Base-by-base conservation (phyloP, 2,113 vertebrate species). In the Tichodroma muraria region DNA sequence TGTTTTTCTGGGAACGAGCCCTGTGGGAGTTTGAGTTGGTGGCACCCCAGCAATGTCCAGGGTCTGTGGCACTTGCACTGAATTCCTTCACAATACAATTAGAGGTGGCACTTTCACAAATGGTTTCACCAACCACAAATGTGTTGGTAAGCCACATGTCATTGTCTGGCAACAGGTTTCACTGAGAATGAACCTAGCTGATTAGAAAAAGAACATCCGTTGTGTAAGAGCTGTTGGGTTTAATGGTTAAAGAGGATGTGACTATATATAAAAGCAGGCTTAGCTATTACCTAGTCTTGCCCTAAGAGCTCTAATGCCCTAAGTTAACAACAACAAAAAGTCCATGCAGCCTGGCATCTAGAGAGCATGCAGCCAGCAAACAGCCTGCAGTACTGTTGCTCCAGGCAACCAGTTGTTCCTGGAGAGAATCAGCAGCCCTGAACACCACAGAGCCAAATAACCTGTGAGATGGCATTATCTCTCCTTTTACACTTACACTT, bases 161-260 rank as follows among this genome's bases (percentile, higher is more conserved):
- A 44, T 60, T 1, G 2, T 72, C 13, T 6, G n/a, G 45, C 13
- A 72, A 28, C 1, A 3, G 0, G 0, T 53, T 88, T 79, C 49
- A 42, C 10, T 10, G 12, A 47, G 8, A 70, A 60, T n/a, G 8
- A 59, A 28, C 6, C 7, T n/a, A 28, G 10, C 2, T 30, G n/a
- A 35, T 17, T 2, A 71, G 38, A 79, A n/a, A 66, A 78, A 78
- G 13, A 19, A 12, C 7, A 15, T 4, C 68, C 13, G 10, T 57
- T 0, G 0, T 44, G 6, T 30, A 35, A 66, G 12, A 40, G 3
- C 10, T 77, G 25, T 18, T 57, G 20, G 11, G 10, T 82, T 82
- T 80, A 11, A 10, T 15, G 0, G 2, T 14, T 49, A 76, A 60
- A 68, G 12, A 52, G 11, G 22, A 45, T 6, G 22, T 31, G 13